phyloP scores from a whole-genome alignment of 2,113 vertebrate genomes.

The Gopherus flavomarginatus region DNA sequence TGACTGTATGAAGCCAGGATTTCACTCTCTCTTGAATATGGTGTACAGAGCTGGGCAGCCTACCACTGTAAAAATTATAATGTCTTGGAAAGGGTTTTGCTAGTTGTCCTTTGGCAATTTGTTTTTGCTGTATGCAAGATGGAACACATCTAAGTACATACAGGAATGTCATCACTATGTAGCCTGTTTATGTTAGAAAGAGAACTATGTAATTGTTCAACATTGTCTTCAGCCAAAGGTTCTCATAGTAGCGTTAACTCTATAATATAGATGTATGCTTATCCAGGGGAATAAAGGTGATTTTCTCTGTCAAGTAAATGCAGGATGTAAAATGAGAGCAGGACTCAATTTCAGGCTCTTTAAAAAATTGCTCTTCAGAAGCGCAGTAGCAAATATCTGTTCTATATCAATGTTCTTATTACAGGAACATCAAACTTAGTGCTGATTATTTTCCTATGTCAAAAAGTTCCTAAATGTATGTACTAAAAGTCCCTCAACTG shows the following conservation, averaged over 20 bases:
- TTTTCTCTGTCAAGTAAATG: neutral
- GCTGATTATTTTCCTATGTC: conserved; percentile 5
- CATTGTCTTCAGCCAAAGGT: neutral
- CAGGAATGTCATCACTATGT: neutral
- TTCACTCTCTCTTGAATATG: neutral
- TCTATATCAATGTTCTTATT: neutral
- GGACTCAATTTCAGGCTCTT: neutral
- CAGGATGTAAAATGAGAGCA: neutral
- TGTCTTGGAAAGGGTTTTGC: neutral
- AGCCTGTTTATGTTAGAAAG: neutral
- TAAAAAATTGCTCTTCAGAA: neutral
- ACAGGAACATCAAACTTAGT: neutral
- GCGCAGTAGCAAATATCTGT: neutral
- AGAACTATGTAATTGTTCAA: neutral
- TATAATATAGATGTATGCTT: rapidly evolving
- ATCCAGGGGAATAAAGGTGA: neutral
- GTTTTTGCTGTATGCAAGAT: neutral
- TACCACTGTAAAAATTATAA: neutral
- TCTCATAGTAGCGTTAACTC: neutral
- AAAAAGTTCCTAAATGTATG: neutral
- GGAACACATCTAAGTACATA: neutral
- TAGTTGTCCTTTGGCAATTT: neutral
- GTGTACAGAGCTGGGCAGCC: too few relatives aligned
- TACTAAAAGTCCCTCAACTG: neutral
- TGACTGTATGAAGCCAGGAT: neutral